These are phyloP conservation scores for Coptodon rendalli DNA, from an alignment of 2,113 vertebrate species.

Conservation along the genomic window DNA sequence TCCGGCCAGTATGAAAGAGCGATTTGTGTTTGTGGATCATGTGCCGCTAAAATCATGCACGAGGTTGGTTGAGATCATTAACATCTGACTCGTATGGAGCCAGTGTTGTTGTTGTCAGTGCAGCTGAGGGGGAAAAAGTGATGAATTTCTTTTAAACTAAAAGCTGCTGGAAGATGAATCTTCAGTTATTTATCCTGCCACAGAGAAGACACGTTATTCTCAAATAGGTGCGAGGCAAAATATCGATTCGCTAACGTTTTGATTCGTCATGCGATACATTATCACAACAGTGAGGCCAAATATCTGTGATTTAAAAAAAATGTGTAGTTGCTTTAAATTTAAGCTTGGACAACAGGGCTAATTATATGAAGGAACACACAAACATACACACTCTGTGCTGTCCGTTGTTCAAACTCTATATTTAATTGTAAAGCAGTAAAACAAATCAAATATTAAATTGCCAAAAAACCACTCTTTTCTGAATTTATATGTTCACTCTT, in stretches of 20 bases:
- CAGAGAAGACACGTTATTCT: neutral
- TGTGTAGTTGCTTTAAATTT: neutral
- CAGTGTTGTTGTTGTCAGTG: neutral
- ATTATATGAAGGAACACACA: neutral
- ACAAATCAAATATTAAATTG: neutral
- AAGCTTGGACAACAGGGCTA: neutral
- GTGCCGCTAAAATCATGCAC: neutral
- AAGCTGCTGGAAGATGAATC: neutral
- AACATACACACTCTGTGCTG: neutral
- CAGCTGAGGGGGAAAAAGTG: neutral
- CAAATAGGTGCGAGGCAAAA: neutral
- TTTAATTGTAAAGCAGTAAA: neutral
- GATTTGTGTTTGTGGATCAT: neutral
- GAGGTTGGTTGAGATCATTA: neutral
- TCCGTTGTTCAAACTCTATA: neutral
- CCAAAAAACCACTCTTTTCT: accelerated
- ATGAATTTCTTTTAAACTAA: neutral
- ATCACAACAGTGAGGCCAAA: neutral
- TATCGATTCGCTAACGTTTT: neutral
- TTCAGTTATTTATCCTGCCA: neutral
- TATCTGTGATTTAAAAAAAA: neutral
- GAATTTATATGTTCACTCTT: neutral
- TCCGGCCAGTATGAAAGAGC: neutral
- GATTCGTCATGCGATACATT: neutral
- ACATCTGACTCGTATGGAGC: neutral